A percentile compares a stretch with the other conserved stretches of the same genome.
phyloP scores from a whole-genome alignment of 2,888 invertebrate species.

The Drosophila atripex region DNA sequence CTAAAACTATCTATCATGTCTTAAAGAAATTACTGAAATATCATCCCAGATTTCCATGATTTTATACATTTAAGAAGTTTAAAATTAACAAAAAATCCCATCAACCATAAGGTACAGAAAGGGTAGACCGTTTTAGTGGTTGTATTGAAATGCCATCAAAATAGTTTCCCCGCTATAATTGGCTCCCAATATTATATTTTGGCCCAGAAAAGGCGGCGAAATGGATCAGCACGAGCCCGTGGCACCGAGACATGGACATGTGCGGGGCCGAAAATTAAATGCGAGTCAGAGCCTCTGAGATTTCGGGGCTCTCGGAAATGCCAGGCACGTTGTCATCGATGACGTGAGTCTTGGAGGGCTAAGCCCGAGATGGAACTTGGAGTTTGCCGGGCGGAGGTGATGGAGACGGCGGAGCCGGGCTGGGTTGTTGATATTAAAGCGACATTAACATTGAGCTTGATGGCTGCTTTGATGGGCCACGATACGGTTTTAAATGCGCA shows the following conservation, averaged over 20 bases:
- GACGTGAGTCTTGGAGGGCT: conserved; percentile 58
- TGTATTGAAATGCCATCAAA: conserved; percentile 20
- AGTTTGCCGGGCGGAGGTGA: conserved; percentile 9
- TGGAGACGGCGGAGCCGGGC: conserved; percentile 14
- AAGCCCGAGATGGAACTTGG: conserved; percentile 48
- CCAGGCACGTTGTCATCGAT: conserved; percentile 68
- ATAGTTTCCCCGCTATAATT: conserved; percentile 34
- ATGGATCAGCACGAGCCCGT: conserved; percentile 60
- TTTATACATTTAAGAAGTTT: too few relatives aligned
- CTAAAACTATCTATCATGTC: too few relatives aligned
- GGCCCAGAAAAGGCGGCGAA: conserved; percentile 65
- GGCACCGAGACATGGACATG: conserved; percentile 53
- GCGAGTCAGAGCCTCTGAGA: conserved; percentile 45
- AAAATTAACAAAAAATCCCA: not conserved
- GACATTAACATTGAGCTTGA: conserved; percentile 75
- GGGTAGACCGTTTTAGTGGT: conserved; percentile 49
- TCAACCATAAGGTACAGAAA: conserved; percentile 4
- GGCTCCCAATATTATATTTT: conserved; percentile 47
- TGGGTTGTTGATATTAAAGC: conserved; percentile 66
- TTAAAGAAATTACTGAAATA: too few relatives aligned
- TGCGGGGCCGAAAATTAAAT: conserved; percentile 49
- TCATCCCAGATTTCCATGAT: not conserved
- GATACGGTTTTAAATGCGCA: conserved; percentile 74
- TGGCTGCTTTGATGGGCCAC: conserved; percentile 64
- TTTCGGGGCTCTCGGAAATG: conserved; percentile 45